Evolutionary conservation across 30 jellyfish, hydroid and myxozoan species (phyloP), one percentile per base, ranked within the genome.

Genomic region (Phacellophora camtschatica): DNA sequence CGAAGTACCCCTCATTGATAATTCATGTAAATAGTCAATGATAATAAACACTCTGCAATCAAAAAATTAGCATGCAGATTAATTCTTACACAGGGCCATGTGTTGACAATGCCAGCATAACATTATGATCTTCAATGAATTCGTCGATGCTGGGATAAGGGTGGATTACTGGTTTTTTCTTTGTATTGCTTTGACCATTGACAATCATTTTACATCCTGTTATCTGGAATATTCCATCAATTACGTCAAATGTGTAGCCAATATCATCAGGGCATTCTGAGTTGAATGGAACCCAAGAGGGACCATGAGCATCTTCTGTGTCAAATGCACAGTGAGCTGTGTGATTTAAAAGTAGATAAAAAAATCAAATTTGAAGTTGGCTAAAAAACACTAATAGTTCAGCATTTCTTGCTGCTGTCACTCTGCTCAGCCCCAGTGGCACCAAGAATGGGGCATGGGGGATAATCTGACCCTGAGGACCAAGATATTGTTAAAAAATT

Each of bases 41-140:
- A n/a, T n/a, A n/a, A n/a, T n/a, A n/a, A n/a, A n/a, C n/a, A n/a
- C 51, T 39, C 13, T 39, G 51, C 51, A 13, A 39, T 39, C 51
- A 7, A 39, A 39, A 39, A 39, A 39, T 39, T 13, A 13, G 13
- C 51, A 5, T 39, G 7, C n/a, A n/a, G n/a, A n/a, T n/a, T n/a
- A n/a, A n/a, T n/a, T n/a, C 98, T 62, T 77, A 93, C 99, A 93
- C 97, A 24, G 99, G 99, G 18, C 99, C 99, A 74, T 93, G 99
- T 3, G 92, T 81, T 73, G 99, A 74, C 55, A 93, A 69, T 29
- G 97, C 96, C 56, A 93, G 81, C 63, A 93, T 70, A 54, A 87
- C 92, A 59, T 87, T 93, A 45, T 93, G 99, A 51, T 93, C 99
- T 63, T 93, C 99, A 86, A 93, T 82, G 45, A 86, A 93, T 51